Conservation (phyloP, 2,888 invertebrate species). For the Drosophila atripex region DNA sequence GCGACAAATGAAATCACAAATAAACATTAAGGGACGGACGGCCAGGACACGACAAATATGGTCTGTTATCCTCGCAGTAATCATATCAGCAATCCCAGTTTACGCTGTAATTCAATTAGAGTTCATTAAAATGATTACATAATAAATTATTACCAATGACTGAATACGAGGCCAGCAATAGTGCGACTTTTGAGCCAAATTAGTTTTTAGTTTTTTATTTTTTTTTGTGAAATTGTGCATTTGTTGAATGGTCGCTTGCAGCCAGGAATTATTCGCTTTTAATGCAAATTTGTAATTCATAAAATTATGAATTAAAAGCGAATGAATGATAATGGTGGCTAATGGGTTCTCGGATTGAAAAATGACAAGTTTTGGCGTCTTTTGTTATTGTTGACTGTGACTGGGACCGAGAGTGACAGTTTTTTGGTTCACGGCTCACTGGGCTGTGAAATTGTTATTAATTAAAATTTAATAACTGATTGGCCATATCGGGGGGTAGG, state of each 20-base stretch:
- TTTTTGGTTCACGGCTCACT: neutral
- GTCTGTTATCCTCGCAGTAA: slow-evolving; percentile 12
- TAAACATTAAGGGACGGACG: neutral
- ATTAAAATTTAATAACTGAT: slow-evolving; percentile 1
- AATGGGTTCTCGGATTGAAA: neutral
- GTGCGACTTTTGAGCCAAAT: slow-evolving; percentile 1
- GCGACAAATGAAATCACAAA: slow-evolving; percentile 8
- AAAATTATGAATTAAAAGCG: neutral
- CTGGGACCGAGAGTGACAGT: neutral
- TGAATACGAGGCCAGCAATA: slow-evolving; percentile 6
- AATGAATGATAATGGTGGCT: neutral
- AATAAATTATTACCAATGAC: slow-evolving; percentile 66
- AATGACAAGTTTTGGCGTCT: neutral
- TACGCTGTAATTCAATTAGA: slow-evolving; percentile 65
- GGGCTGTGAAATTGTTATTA: neutral
- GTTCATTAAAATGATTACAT: slow-evolving; percentile 75
- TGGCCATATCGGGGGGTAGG: neutral
- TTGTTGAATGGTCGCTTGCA: neutral
- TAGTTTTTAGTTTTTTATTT: neutral
- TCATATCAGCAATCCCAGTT: slow-evolving; percentile 40
- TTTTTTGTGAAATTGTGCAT: neutral
- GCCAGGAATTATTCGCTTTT: neutral
- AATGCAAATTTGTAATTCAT: neutral
- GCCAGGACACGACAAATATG: slow-evolving; percentile 17
- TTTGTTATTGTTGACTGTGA: neutral